These are phyloP conservation scores for Lypha dubia DNA, from an alignment of 2,888 invertebrate genomes.

Conservation along the genomic window DNA sequence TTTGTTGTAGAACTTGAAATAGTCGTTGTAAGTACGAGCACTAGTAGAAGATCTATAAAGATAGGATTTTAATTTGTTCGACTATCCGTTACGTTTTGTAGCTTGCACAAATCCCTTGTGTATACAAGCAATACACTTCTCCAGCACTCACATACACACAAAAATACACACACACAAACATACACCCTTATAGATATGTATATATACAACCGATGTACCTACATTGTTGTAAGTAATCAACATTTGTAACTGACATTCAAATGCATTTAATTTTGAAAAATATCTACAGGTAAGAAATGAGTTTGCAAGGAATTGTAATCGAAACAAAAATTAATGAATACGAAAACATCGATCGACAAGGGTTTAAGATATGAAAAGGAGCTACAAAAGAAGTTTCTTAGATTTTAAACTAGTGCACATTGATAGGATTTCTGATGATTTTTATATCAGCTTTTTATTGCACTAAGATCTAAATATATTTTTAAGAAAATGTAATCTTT, in stretches of 20 bases:
- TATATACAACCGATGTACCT: constrained; percentile 51
- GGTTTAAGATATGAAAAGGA: constrained; percentile 62
- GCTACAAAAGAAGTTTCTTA: too few species aligned
- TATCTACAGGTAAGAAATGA: constrained; percentile 8
- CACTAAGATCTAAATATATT: too few species aligned
- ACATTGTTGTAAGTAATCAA: constrained; percentile 69
- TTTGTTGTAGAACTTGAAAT: constrained; percentile 40
- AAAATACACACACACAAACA: neutral
- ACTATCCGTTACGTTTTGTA: constrained; percentile 72
- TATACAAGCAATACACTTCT: constrained; percentile 53
- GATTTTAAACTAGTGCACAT: too few species aligned
- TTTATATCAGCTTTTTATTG: too few species aligned
- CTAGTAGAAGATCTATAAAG: constrained; percentile 65
- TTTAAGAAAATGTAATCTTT: too few species aligned
- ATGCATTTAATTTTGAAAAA: neutral
- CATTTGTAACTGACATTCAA: constrained; percentile 67
- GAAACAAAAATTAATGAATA: constrained; percentile 43
- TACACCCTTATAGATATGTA: too few species aligned
- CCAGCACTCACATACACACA: constrained; percentile 16
- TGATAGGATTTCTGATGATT: too few species aligned
- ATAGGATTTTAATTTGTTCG: constrained; percentile 72
- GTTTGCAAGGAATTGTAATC: constrained; percentile 28
- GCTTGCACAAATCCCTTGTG: constrained; percentile 73
- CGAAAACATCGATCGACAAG: constrained; percentile 65
- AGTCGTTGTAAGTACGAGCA: constrained; percentile 49